phyloP scores from a whole-genome alignment of 1,140 invertebrate species.

The Pentalonia nigronervosa region DNA sequence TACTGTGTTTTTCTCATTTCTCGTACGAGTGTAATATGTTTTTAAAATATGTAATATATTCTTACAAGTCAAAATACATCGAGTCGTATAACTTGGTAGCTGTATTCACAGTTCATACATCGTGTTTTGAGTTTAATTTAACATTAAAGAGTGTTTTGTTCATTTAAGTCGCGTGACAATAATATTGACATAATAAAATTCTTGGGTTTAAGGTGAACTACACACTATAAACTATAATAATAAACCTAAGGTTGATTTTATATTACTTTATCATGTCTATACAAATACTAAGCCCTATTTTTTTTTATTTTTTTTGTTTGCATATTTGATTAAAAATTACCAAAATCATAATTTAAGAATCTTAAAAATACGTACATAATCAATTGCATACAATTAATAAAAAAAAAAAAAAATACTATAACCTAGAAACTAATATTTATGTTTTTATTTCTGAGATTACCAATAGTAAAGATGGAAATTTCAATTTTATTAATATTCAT shows the following conservation, averaged over 20 bases:
- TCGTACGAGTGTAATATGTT: neutral
- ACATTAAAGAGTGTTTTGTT: neutral
- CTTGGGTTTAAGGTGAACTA: neutral
- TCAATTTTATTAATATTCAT: neutral
- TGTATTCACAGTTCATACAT: neutral
- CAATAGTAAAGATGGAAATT: neutral
- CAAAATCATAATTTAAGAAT: neutral
- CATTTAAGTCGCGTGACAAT: neutral
- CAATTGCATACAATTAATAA: too few relatives aligned
- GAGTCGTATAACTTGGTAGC: neutral
- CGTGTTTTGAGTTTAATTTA: neutral
- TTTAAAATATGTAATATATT: neutral
- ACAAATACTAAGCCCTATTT: too few relatives aligned
- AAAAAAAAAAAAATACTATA: neutral
- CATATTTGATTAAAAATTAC: neutral
- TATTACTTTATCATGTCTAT: neutral
- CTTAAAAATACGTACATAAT: neutral
- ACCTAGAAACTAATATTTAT: neutral
- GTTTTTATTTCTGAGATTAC: neutral
- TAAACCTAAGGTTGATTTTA: neutral
- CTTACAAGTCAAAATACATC: neutral
- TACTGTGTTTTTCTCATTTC: neutral
- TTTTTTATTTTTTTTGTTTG: neutral
- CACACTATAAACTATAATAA: neutral
- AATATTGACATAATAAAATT: neutral